A percentile compares a stretch with the other conserved stretches of the same genome.
phyloP scores from a whole-genome alignment of 2,113 vertebrate genomes.

The Indicator indicator region DNA sequence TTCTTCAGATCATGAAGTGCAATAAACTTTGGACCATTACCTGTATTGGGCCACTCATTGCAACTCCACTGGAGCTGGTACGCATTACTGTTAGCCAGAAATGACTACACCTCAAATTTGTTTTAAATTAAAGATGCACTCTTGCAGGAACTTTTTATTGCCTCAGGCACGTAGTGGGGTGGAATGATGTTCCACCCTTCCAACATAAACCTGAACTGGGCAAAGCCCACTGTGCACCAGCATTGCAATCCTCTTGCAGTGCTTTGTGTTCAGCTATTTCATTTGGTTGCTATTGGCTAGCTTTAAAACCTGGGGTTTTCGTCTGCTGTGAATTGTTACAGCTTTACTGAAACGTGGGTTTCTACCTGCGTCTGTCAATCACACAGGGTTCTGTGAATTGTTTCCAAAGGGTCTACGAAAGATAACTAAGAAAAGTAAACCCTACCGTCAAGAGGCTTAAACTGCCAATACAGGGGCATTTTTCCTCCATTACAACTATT shows the following conservation, averaged over 20 bases:
- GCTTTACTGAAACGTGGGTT: conserved; percentile 1
- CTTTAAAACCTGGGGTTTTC: conserved; percentile 1
- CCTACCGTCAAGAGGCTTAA: background rate
- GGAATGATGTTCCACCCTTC: background rate
- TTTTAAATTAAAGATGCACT: conserved; percentile 41
- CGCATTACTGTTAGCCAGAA: background rate
- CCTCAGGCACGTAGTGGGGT: background rate
- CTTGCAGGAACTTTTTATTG: conserved; percentile 40
- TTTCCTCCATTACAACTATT: background rate
- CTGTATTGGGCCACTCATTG: background rate
- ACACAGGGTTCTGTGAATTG: background rate
- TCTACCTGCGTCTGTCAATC: background rate
- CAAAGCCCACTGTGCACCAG: background rate
- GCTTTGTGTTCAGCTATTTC: conserved; percentile 7
- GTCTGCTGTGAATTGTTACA: background rate
- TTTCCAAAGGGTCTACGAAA: background rate
- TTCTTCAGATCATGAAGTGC: background rate
- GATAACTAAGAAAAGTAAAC: background rate
- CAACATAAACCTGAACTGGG: conserved; percentile 33
- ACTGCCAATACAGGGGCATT: background rate
- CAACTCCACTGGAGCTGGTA: background rate
- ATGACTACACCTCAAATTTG: background rate
- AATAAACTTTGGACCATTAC: background rate
- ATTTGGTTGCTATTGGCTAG: conserved; percentile 29
- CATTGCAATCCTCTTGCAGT: background rate